Evolutionary conservation across 2,113 vertebrate species (phyloP), one percentile per base, ranked within the genome.

Genomic region (Passer domesticus): DNA sequence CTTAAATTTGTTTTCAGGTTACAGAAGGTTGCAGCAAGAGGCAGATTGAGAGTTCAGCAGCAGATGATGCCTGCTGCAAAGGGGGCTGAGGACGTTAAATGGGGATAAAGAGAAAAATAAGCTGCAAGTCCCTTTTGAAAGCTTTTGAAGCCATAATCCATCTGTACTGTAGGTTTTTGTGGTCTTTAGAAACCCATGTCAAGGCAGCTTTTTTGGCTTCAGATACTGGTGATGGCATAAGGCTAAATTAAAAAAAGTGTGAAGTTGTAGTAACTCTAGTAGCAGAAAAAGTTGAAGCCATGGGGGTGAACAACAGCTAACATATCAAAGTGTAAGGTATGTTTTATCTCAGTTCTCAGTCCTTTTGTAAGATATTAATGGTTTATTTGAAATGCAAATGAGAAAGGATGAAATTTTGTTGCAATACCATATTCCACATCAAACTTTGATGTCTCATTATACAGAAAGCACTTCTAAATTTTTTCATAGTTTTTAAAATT

Each of bases 371-470:
- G 85, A 68, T 93, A 90, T 88, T 96, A 96, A 96, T 81, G 49
- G 68, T 86, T 75, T 95, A 90, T 96, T 96, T 97, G 94, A 97
- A 96, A 94, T 96, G 93, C 76, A 97, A 90, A 97, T 94, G 64
- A 94, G 75, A 64, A 13, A 83, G 49, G 21, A 88, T 7, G 6
- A 83, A 80, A 81, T 92, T 95, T 92, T 56, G 72, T 87, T 94
- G 58, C 79, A 88, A 96, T 94, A 86, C 52, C 28, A 14, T 83
- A 74, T 92, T 94, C 49, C 39, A 15, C 37, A 86, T 88, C 64
- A 83, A 94, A 86, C 92, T 86, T 96, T 95, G 90, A 95, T 94
- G 90, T 93, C 41, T 90, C 68, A 72, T 93, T 94, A 68, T 88
- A 55, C 55, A 85, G 68, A 73, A 76, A 44, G 24, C 49, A 17